Evolutionary conservation across 2,797 vertebrate species (phyloP).

Genomic region (Argyrosomus regius): DNA sequence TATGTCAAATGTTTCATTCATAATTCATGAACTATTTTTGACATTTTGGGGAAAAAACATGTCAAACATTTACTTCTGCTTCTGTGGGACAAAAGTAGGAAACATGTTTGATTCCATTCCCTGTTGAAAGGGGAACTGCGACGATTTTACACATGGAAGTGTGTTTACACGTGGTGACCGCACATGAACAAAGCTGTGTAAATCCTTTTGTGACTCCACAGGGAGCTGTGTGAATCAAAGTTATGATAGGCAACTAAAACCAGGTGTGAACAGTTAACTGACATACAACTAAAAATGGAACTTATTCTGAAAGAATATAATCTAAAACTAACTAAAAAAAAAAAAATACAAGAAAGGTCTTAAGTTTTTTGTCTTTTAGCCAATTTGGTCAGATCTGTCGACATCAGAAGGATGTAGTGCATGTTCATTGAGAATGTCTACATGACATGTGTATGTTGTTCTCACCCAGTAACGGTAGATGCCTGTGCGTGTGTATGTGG

Average conservation of each 20-base stretch:
- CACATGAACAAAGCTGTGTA: background rate
- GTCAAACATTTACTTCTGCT: constrained; percentile 15
- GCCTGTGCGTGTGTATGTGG: constrained; percentile 93
- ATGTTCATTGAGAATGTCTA: no score
- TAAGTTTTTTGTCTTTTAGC: no score
- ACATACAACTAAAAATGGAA: no score
- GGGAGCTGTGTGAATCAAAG: background rate
- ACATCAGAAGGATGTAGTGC: no score
- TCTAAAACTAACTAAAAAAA: no score
- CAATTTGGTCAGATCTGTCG: no score
- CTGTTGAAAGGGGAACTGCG: background rate
- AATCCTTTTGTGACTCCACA: background rate
- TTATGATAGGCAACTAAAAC: no score
- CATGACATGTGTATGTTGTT: no score
- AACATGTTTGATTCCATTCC: background rate
- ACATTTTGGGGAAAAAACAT: background rate
- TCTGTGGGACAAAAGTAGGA: background rate
- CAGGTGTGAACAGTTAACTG: no score
- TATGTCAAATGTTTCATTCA: background rate
- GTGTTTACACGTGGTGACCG: background rate
- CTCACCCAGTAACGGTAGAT: constrained; percentile 96
- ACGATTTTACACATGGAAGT: background rate
- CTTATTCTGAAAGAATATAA: no score
- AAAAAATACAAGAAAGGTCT: no score
- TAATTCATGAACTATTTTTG: background rate